Evolutionary conservation across 2,797 vertebrate genomes (phyloP), one percentile per base, ranked within the genome.

Genomic region (Buphagus erythrorhynchus): DNA sequence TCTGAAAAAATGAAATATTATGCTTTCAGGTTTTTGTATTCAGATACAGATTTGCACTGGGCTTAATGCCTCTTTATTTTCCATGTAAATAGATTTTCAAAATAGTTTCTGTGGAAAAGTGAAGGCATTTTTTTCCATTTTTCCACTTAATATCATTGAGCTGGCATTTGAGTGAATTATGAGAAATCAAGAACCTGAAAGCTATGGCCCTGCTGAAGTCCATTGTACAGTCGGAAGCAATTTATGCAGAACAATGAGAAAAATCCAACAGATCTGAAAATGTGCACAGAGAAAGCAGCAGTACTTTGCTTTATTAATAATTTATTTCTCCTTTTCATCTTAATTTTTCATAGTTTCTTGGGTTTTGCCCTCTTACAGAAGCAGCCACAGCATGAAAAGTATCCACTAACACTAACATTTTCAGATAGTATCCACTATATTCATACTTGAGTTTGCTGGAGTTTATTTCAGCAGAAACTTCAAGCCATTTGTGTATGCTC

Each of bases 51-150:
- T 96, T 96, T 96, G 84, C 88, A 73, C 84, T 43, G 40, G 43
- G 52, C 88, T 96, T 96, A 97, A 95, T 96, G 86, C 67, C 76
- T 96, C 95, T 96, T 97, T 97, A 96, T 97, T 97, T 96, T 94
- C 86, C 76, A 88, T 96, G 94, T 96, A 97, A 97, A 97, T 96
- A 76, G 91, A 95, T 97, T 97, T 96, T 96, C 95, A 95, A 96
- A 96, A 97, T 95, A 95, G 96, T 97, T 96, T 96, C 96, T 96
- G 73, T 65, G 67, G 83, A 96, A 94, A 96, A 96, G 29, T 91
- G 71, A 96, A 86, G 69, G 67, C 58, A 77, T 94, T 96, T 96
- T 97, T 96, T 92, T 82, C 67, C 95, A 75, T 95, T 96, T 97
- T 97, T 97, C 96, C 86, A 95, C 90, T 96, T 97, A 97, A 96